These are phyloP conservation scores for Myotis pilosus DNA, from an alignment of 2,797 vertebrate species.

Conservation along the genomic window DNA sequence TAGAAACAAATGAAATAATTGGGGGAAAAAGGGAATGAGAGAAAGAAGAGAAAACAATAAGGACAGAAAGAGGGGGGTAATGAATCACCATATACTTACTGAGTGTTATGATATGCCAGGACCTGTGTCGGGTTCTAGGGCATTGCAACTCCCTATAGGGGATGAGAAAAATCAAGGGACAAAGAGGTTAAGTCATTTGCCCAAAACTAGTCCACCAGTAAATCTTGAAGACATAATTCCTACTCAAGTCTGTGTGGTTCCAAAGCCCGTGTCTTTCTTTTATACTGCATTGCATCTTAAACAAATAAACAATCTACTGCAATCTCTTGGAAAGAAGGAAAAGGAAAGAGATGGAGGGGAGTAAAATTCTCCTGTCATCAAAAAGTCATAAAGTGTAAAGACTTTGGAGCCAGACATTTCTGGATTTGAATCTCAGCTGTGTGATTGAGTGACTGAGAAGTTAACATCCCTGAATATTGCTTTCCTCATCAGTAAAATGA, in stretches of 20 bases:
- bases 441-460: not conserved
- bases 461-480: not conserved
- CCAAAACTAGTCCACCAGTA: not conserved
- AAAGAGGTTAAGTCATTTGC: not conserved
- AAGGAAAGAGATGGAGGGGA: not conserved
- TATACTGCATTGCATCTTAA: not conserved
- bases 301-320: not conserved
- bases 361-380: not conserved
- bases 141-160: not conserved
- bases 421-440: not conserved
- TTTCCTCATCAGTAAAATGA: not conserved
- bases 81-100: not conserved
- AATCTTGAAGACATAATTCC: not conserved
- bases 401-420: not conserved
- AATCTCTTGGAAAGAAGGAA: constrained; percentile 6
- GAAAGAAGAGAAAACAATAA: not conserved
- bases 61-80: not conserved
- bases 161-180: not conserved
- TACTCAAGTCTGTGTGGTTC: not conserved
- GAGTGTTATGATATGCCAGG: not conserved
- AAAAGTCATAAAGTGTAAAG: not conserved
- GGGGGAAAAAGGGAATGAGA: not conserved
- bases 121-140: not conserved
- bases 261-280: not conserved
- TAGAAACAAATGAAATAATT: not conserved